Conservation (phyloP, 2,797 vertebrate genomes). For the Esox lucius region DNA sequence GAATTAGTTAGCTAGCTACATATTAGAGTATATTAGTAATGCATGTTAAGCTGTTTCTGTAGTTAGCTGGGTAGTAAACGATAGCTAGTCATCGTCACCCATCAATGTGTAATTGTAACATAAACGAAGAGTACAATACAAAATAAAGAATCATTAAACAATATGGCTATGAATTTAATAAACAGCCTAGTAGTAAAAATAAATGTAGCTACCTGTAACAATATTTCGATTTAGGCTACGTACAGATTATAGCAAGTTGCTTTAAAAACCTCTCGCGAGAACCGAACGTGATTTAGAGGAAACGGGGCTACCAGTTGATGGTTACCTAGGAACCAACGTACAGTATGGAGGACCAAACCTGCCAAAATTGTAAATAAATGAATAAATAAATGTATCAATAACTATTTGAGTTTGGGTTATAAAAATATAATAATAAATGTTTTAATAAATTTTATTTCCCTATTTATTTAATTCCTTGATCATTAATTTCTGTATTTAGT, state of each 20-base stretch:
- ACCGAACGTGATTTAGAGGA: conserved; percentile 1
- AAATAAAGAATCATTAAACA: not conserved
- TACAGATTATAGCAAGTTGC: not conserved
- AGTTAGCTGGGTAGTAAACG: conserved; percentile 55
- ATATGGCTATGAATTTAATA: not conserved
- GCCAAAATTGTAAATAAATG: no score
- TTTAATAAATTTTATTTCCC: no score
- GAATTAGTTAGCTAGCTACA: not conserved
- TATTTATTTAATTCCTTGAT: no score
- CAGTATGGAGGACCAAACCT: no score
- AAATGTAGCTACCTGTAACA: not conserved
- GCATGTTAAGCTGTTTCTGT: conserved; percentile 12
- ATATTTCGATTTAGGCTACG: not conserved
- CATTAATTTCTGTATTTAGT: no score
- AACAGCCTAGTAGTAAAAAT: not conserved
- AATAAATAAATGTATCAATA: no score
- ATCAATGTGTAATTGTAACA: not conserved
- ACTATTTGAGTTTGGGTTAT: no score
- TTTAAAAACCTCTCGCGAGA: conserved; percentile 59
- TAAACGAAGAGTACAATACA: not conserved
- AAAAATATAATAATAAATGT: no score
- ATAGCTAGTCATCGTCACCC: conserved; percentile 43
- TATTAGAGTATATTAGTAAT: not conserved
- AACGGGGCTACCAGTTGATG: conserved; percentile 41
- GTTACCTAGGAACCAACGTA: conserved; percentile 64